Conservation (phyloP, 2,113 vertebrate species). For the Sylvietta virens region DNA sequence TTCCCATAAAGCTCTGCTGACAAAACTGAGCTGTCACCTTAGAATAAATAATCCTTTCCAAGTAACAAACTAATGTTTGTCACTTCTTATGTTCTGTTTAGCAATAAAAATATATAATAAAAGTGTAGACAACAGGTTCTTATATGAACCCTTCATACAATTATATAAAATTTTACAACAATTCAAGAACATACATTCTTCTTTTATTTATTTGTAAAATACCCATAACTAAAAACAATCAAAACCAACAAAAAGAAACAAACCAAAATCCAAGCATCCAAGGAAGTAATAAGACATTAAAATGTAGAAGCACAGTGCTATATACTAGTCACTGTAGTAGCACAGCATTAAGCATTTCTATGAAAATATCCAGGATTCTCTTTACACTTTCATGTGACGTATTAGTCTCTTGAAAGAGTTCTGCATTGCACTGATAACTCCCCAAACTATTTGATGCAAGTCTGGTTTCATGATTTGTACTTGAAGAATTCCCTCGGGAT, state of each 20-base stretch:
- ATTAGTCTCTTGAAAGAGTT: background rate
- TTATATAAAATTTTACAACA: background rate
- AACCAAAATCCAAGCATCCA: background rate
- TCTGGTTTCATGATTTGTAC: background rate
- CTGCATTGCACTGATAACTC: background rate
- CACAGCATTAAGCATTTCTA: background rate
- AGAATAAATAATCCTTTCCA: background rate
- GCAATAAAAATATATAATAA: background rate
- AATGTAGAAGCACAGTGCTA: background rate
- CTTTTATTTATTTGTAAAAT: background rate
- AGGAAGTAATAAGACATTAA: background rate
- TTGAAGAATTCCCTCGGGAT: background rate
- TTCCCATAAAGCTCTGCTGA: background rate
- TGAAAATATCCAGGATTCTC: background rate
- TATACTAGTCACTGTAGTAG: background rate
- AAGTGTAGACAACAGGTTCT: background rate
- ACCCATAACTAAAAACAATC: rapidly evolving
- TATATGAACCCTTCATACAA: background rate
- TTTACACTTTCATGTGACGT: background rate
- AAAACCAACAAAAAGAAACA: background rate
- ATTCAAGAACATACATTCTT: background rate
- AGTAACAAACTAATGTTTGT: background rate
- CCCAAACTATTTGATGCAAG: background rate
- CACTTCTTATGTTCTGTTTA: background rate
- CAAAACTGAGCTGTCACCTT: background rate